Conservation (phyloP, 2,888 invertebrate genomes). For the Lepidonotus clava region DNA sequence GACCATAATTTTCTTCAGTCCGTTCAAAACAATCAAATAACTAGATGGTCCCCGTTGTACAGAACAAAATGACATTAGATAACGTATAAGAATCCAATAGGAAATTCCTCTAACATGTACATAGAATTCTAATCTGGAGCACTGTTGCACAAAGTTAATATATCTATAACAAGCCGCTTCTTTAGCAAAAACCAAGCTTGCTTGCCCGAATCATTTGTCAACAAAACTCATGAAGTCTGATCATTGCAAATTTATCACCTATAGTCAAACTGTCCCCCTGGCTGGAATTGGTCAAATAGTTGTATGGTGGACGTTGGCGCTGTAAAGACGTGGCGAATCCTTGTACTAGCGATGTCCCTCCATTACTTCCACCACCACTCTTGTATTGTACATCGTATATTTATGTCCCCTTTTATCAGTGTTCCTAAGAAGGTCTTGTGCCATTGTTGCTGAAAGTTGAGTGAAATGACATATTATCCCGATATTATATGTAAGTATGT, state of each 20-base stretch:
- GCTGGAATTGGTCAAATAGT: background rate
- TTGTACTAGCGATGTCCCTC: background rate
- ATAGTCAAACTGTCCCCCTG: background rate
- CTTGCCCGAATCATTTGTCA: background rate
- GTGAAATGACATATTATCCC: conserved; percentile 24
- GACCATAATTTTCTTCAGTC: too few relatives aligned
- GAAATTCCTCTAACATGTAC: too few relatives aligned
- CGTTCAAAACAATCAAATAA: too few relatives aligned
- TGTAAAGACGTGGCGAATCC: background rate
- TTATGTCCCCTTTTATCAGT: conserved; percentile 30
- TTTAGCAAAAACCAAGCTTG: too few relatives aligned
- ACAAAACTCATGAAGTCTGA: background rate
- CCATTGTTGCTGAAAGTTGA: conserved; percentile 52
- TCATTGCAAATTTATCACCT: background rate
- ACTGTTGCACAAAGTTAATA: too few relatives aligned
- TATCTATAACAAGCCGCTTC: too few relatives aligned
- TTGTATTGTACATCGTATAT: conserved; percentile 25
- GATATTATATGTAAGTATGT: conserved; percentile 50
- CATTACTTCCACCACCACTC: background rate
- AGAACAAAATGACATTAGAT: too few relatives aligned
- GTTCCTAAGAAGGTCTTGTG: conserved; percentile 45
- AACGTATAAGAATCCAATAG: too few relatives aligned
- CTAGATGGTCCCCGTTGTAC: too few relatives aligned
- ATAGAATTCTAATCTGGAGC: too few relatives aligned
- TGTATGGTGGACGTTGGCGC: background rate